phyloP scores from a whole-genome alignment of 2,797 vertebrate genomes.

The Acipenser oxyrinchus region DNA sequence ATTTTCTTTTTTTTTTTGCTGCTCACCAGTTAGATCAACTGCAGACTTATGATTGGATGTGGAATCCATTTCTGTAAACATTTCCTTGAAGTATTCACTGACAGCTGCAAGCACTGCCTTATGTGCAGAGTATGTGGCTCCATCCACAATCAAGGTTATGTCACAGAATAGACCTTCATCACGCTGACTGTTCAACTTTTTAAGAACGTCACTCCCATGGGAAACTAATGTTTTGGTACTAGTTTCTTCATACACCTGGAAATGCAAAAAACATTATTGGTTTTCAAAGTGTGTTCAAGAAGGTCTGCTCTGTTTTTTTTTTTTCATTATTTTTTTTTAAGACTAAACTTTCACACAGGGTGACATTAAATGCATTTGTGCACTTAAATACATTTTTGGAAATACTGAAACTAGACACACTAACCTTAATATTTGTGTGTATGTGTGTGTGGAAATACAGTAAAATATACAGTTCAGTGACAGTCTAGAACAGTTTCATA shows the following conservation, averaged over 20 bases:
- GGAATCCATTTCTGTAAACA: conserved; percentile 63
- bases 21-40: conserved; percentile 64
- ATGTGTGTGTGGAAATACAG: no score
- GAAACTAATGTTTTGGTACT: conserved; percentile 57
- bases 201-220: conserved; percentile 52
- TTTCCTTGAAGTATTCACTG: conserved; percentile 73
- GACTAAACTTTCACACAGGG: no score
- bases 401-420: no score
- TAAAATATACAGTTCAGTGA: no score
- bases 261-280: no score
- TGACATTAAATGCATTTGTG: no score
- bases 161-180: conserved; percentile 70
- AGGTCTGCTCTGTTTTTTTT: no score
- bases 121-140: conserved; percentile 58
- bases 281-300: no score
- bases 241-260: conserved; percentile 3
- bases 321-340: no score
- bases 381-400: no score
- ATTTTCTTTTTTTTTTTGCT: no score
- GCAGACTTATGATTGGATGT: conserved; percentile 44
- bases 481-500: background rate
- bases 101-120: conserved; percentile 66
- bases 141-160: conserved; percentile 60
- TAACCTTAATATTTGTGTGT: no score
- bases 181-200: conserved; percentile 62